Base-by-base conservation (phyloP, 2,888 invertebrate genomes). In the Abrostola triplasia region DNA sequence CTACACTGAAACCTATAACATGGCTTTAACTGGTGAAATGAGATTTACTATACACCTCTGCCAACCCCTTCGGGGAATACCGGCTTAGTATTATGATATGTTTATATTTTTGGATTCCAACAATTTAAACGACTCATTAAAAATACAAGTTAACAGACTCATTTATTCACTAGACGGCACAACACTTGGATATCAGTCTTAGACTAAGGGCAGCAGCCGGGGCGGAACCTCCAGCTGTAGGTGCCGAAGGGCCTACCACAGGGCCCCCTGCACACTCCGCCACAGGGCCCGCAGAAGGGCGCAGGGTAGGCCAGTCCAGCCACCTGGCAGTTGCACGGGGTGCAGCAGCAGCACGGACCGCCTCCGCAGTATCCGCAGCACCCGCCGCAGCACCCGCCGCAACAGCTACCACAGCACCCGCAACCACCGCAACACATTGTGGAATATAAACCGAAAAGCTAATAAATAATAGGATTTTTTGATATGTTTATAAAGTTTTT, bases 161-260 rank as follows among this genome's bases (percentile, higher is more conserved):
- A 55, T 70, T 68, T 72, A 72, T 71, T 76, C 5, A 58, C 59
- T 40, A n/a, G 6, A 41, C 36, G 42, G 11, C 35, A 63, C 59
- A 63, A 56, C 35, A 59, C 40, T 60, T 11, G 8, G 12, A 51
- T 53, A 5, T 24, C 6, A 8, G 24, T 36, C 5, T 36, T 36
- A 51, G 5, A 59, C 77, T 56, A 86, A 60, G 78, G 77, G 53
- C 85, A 85, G 47, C 81, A 82, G 6, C 73, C n/a, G 4, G 86
- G 78, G 10, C 84, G 76, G 64, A 76, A 89, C 12, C 90, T 81
- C 87, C 88, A 91, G 79, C 92, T 92, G 78, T 92, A 92, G 12
- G 84, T 83, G 1, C 92, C 92, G 67, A 92, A 92, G 42, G 91
- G 90, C 42, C 76, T 81, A 11, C 91, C 91, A 37, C 87, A 87